Conservation (phyloP, 1,140 invertebrate species). For the Drosophila parvula region DNA sequence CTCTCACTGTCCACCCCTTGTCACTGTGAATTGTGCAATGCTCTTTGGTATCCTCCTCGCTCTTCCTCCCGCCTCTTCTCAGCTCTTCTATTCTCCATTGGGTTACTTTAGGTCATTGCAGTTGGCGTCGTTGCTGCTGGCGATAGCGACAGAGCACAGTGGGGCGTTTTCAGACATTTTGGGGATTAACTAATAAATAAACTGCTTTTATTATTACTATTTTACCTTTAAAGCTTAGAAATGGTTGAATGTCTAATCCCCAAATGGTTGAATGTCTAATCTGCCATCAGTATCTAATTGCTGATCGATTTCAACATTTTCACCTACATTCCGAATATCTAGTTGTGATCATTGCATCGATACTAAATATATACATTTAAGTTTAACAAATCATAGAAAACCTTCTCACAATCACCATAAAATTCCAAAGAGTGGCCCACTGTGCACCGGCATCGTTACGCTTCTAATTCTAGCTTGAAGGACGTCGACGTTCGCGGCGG, state of each 20-base stretch:
- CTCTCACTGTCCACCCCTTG: not conserved
- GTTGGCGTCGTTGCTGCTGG: conserved; percentile 32
- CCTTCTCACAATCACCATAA: not conserved
- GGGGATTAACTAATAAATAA: no score
- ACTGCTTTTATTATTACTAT: no score
- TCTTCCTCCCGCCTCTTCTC: conserved; percentile 28
- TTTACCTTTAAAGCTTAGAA: no score
- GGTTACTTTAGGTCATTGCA: conserved; percentile 81
- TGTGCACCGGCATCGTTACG: conserved; percentile 42
- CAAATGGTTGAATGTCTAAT: no score
- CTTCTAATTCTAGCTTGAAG: conserved; percentile 75
- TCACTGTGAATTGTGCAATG: conserved; percentile 56
- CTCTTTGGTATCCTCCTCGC: conserved; percentile 25
- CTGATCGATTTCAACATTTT: no score
- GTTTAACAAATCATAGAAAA: not conserved
- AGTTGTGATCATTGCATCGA: no score
- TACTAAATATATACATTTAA: no score
- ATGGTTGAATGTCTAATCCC: no score
- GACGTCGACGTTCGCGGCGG: conserved; percentile 41
- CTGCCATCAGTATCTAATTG: no score
- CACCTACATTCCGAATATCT: no score
- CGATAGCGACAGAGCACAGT: conserved; percentile 12
- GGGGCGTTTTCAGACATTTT: not conserved
- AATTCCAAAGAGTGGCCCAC: not conserved
- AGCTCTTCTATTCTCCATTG: conserved; percentile 51